Evolutionary conservation across 2,113 vertebrate species (phyloP).

Genomic region (Pseudopodoces humilis): DNA sequence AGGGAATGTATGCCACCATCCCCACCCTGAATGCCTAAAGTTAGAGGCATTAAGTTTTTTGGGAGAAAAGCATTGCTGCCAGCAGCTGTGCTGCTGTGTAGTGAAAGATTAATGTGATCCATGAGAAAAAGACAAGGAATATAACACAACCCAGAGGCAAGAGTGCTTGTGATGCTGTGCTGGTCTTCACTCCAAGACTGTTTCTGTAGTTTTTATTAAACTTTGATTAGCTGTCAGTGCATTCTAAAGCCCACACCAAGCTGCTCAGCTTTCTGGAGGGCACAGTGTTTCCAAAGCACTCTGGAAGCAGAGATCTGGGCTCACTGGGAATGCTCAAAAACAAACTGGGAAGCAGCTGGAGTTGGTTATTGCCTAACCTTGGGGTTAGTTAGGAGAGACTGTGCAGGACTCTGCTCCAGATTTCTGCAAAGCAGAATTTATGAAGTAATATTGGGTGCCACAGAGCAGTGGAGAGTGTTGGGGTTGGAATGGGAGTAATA

Average conservation of each 20-base stretch:
- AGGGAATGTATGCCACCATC: neutral
- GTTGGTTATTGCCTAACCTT: neutral
- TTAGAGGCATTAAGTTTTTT: neutral
- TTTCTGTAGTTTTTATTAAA: constrained; percentile 19
- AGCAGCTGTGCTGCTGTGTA: neutral
- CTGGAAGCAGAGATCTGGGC: neutral
- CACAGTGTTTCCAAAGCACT: neutral
- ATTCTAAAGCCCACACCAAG: neutral
- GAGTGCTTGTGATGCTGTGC: neutral
- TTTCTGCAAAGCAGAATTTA: neutral
- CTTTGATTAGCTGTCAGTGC: neutral
- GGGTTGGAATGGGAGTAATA: neutral
- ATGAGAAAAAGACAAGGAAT: neutral
- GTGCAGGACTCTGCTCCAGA: neutral
- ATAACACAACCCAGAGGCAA: neutral
- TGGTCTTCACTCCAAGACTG: neutral
- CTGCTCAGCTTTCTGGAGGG: neutral
- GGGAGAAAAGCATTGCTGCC: neutral
- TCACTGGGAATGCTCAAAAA: neutral
- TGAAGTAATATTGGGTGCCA: neutral
- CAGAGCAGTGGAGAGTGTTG: neutral
- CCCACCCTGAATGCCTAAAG: neutral
- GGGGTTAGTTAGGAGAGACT: neutral
- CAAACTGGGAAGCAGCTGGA: neutral
- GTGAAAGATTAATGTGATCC: constrained; percentile 24